These are phyloP conservation scores for Calidris pygmaea DNA, from an alignment of 2,113 vertebrate species.

Conservation along the genomic window DNA sequence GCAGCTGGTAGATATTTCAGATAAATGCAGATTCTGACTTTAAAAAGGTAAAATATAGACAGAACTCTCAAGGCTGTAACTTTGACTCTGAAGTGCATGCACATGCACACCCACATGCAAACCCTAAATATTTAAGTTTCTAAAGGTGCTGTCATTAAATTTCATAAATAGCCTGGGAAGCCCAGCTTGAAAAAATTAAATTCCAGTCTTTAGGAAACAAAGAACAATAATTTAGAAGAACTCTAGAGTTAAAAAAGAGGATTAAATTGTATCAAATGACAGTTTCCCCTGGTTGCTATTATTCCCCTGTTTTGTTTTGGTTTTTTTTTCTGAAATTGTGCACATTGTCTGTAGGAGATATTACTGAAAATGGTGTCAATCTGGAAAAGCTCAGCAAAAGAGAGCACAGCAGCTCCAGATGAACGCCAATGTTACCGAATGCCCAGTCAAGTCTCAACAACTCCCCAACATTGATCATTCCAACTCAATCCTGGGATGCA, in stretches of 20 bases:
- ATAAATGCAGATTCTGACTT: slow-evolving; percentile 7
- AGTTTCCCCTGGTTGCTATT: neutral
- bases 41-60: neutral
- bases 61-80: neutral
- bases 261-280: neutral
- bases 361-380: neutral
- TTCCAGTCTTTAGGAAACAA: neutral
- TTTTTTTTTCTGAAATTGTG: neutral
- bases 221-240: neutral
- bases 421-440: neutral
- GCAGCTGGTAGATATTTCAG: neutral
- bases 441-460: neutral
- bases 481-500: neutral
- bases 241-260: neutral
- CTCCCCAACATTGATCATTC: neutral
- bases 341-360: neutral
- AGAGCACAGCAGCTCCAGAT: neutral
- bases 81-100: neutral
- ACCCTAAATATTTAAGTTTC: neutral
- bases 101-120: neutral
- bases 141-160: neutral
- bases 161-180: neutral
- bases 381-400: neutral
- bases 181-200: neutral
- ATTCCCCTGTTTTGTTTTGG: neutral